Evolutionary conservation across 2,888 invertebrate species (phyloP).

Genomic region (Megalurothrips usitatus): DNA sequence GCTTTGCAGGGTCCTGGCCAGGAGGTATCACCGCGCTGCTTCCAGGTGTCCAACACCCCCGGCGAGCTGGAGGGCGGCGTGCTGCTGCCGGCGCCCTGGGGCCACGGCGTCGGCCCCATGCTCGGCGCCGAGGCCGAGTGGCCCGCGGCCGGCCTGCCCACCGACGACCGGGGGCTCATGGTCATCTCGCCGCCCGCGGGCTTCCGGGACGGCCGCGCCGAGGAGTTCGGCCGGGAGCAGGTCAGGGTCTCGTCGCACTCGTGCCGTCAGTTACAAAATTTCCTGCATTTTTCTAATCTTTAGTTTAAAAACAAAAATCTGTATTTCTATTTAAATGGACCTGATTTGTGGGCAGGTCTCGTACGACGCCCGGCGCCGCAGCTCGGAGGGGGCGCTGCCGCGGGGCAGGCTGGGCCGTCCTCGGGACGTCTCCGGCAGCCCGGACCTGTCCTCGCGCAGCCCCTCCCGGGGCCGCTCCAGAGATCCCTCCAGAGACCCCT

Average conservation of each 20-base stretch:
- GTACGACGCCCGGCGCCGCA: neutral
- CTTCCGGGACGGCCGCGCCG: neutral
- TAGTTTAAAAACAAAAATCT: too few species aligned
- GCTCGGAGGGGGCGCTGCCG: neutral
- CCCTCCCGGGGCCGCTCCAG: neutral
- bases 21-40: too few species aligned
- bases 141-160: neutral
- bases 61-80: neutral
- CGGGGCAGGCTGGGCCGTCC: neutral
- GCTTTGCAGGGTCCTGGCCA: too few species aligned
- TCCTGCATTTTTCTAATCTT: too few species aligned
- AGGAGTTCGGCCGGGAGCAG: neutral
- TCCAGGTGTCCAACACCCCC: too few species aligned
- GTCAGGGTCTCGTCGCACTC: neutral
- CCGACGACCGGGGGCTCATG: neutral
- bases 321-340: neutral
- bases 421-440: neutral
- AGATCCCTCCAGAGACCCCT: too few species aligned
- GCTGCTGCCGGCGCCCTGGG: neutral
- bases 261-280: too few species aligned
- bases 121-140: neutral
- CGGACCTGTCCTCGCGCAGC: too few species aligned
- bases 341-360: neutral
- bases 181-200: slow-evolving; percentile 14
- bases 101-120: neutral